Evolutionary conservation across 2,113 vertebrate genomes (phyloP).

Genomic region (Lepus timidus): DNA sequence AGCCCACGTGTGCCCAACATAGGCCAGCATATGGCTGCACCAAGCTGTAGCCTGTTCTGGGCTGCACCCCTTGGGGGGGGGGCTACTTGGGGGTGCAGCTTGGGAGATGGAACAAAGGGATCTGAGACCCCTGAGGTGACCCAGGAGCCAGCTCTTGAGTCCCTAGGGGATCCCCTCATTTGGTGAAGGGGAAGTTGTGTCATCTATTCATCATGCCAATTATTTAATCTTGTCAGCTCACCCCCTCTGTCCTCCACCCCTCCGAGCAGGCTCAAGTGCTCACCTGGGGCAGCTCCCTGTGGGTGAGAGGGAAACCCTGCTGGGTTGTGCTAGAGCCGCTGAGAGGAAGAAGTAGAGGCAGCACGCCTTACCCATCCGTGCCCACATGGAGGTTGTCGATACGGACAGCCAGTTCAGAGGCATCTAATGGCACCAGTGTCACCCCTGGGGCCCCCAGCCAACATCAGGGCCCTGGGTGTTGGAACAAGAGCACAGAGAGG

Average conservation of each 20-base stretch:
- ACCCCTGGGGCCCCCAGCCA: not conserved
- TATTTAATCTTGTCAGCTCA: not conserved
- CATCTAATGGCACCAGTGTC: no score
- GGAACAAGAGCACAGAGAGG: not conserved
- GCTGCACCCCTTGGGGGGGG: not conserved
- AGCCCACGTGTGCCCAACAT: not conserved
- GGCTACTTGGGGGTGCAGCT: not conserved
- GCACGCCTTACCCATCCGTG: not conserved
- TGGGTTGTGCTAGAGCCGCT: accelerated
- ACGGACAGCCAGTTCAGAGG: not conserved
- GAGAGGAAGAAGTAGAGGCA: not conserved
- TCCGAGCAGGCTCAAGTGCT: not conserved
- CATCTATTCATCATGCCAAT: not conserved
- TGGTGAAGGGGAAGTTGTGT: not conserved
- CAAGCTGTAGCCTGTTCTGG: not conserved
- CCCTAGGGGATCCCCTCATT: not conserved
- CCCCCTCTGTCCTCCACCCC: not conserved
- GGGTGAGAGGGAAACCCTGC: not conserved
- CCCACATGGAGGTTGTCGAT: not conserved
- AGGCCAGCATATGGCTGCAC: no score
- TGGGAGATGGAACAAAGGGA: not conserved
- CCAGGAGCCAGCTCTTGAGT: not conserved
- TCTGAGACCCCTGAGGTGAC: not conserved
- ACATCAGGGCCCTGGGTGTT: not conserved
- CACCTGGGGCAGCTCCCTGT: not conserved